These are phyloP conservation scores for Todus mexicanus DNA, from an alignment of 2,797 vertebrate genomes.

Conservation along the genomic window DNA sequence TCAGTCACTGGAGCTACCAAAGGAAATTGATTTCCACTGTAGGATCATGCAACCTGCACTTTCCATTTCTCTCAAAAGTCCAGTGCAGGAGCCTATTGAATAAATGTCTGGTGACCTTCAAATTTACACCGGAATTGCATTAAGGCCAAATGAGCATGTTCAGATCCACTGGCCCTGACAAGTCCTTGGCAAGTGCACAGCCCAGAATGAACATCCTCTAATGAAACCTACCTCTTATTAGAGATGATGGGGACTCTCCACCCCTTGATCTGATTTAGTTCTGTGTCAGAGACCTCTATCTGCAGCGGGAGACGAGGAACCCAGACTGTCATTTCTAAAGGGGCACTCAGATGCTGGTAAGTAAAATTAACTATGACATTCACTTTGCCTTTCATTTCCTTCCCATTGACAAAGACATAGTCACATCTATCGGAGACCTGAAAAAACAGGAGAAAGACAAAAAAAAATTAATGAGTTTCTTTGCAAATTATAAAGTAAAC, in stretches of 20 bases:
- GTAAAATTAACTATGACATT: conserved; percentile 86
- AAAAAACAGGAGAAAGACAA: neutral
- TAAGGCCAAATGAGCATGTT: conserved; percentile 34
- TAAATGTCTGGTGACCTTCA: conserved; percentile 32
- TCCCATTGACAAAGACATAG: conserved; percentile 92
- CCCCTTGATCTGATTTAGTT: conserved; percentile 93
- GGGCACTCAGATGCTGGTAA: conserved; percentile 89
- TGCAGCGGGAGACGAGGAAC: conserved; percentile 88
- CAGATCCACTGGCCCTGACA: conserved; percentile 30
- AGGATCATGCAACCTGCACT: neutral
- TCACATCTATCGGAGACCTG: conserved; percentile 94
- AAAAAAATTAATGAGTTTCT: neutral
- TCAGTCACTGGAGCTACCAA: neutral
- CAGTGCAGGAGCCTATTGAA: neutral
- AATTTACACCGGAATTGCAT: neutral
- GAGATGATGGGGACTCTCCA: conserved; percentile 89
- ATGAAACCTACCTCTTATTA: conserved; percentile 76
- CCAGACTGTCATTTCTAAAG: conserved; percentile 90
- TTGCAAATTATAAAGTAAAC: conserved; percentile 8
- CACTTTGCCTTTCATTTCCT: conserved; percentile 89
- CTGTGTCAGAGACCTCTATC: conserved; percentile 91
- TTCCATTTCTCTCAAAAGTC: neutral
- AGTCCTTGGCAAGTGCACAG: conserved; percentile 7
- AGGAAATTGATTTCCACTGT: neutral
- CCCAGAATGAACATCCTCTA: neutral